Evolutionary conservation across 2,797 vertebrate species (phyloP).

Genomic region (Acanthiza pusilla): DNA sequence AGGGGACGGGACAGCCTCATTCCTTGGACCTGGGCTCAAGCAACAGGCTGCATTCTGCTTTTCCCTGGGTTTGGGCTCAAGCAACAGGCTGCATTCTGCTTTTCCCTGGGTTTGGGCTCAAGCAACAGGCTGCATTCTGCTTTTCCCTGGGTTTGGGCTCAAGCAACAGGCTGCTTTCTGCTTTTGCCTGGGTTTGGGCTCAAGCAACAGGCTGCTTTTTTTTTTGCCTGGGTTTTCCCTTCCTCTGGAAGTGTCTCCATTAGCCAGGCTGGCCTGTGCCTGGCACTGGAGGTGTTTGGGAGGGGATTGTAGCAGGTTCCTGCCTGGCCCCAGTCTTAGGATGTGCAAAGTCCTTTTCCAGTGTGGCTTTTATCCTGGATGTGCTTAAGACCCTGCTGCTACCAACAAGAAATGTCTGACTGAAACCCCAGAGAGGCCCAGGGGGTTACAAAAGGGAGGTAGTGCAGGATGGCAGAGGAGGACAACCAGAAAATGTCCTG

Average conservation of each 20-base stretch:
- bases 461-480: neutral
- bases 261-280: neutral
- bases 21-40: neutral
- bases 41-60: neutral
- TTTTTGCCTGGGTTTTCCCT: neutral
- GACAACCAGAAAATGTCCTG: neutral
- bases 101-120: too few relatives aligned
- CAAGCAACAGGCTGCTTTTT: too few relatives aligned
- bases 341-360: neutral
- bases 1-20: neutral
- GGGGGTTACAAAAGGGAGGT: fast-evolving
- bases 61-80: neutral
- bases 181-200: too few relatives aligned
- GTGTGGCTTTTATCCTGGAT: neutral
- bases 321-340: neutral
- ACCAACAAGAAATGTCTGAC: fast-evolving
- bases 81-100: too few relatives aligned
- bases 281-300: neutral
- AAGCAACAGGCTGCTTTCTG: too few relatives aligned
- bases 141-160: neutral
- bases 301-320: neutral
- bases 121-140: too few relatives aligned
- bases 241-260: fast-evolving
- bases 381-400: fast-evolving
- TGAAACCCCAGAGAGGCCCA: neutral